These are phyloP conservation scores for Resseliella maxima DNA, from an alignment of 2,888 invertebrate species.

Conservation along the genomic window DNA sequence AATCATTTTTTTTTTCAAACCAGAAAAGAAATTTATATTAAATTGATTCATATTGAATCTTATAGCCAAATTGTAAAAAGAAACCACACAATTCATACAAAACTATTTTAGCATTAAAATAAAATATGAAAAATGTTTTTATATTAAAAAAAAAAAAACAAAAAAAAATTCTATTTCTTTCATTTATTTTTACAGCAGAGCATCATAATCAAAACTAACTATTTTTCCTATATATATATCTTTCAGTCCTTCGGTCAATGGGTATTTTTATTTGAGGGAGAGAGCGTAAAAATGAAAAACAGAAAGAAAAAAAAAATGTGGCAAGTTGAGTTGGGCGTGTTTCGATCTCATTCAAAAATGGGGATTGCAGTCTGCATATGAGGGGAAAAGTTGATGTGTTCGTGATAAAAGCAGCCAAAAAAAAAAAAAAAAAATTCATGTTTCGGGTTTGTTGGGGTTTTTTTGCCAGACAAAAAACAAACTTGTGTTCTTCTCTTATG, in stretches of 20 bases:
- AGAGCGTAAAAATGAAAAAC: no score
- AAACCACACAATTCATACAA: neutral
- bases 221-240: slow-evolving; percentile 42
- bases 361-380: neutral
- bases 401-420: neutral
- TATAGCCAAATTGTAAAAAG: slow-evolving; percentile 10
- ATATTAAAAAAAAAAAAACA: no score
- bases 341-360: neutral
- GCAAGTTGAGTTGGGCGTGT: slow-evolving; percentile 21
- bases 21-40: neutral
- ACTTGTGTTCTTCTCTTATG: neutral
- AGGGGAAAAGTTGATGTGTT: slow-evolving; percentile 41
- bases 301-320: neutral
- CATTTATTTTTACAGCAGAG: slow-evolving; percentile 30
- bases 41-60: slow-evolving; percentile 41
- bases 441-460: neutral
- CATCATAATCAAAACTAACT: slow-evolving; percentile 10
- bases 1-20: neutral
- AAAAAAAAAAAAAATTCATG: no score
- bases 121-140: neutral
- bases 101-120: slow-evolving; percentile 1
- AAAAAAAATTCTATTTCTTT: neutral
- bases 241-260: slow-evolving; percentile 6
- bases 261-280: neutral
- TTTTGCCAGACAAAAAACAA: neutral